A percentile compares a stretch with the other conserved stretches of the same genome.
phyloP scores from a whole-genome alignment of 2,888 invertebrate species.

The Isoperla grammatica region DNA sequence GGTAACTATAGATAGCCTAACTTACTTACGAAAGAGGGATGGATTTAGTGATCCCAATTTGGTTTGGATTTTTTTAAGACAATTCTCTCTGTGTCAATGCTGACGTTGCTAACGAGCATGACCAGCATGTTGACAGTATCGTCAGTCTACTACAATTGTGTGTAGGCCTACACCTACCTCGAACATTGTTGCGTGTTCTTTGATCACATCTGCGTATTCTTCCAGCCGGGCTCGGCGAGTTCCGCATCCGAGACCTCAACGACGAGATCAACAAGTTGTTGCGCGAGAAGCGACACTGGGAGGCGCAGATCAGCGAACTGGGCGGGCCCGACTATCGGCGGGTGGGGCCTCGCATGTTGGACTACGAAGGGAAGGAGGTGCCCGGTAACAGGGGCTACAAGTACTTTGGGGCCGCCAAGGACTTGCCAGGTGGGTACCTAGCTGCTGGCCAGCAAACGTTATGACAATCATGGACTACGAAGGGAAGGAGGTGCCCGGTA shows the following conservation, averaged over 20 bases:
- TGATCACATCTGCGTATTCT: too few species aligned
- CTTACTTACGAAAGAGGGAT: too few species aligned
- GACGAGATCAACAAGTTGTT: constrained; percentile 98
- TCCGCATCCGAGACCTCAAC: constrained; percentile 93
- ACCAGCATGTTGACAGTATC: too few species aligned
- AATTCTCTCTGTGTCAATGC: too few species aligned
- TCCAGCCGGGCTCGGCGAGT: constrained; percentile 95
- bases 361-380: constrained; percentile 92
- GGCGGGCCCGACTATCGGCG: constrained; percentile 93
- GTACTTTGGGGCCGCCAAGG: constrained; percentile 97
- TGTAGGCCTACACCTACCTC: too few species aligned
- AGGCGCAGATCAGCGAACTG: constrained; percentile 88
- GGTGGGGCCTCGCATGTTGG: constrained; percentile 88
- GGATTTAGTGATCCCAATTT: too few species aligned
- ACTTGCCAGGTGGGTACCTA: constrained; percentile 80
- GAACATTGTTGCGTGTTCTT: too few species aligned
- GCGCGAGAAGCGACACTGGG: constrained; percentile 96
- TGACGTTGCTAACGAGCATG: too few species aligned
- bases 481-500: constrained; percentile 95
- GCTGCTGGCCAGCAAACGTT: too few species aligned
- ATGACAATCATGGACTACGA: constrained; percentile 93
- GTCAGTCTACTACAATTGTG: too few species aligned
- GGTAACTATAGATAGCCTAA: too few species aligned
- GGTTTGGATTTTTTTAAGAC: too few species aligned
- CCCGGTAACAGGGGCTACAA: constrained; percentile 98